These are phyloP conservation scores for Hesperia comma DNA, from an alignment of 2,888 invertebrate species.

Conservation along the genomic window DNA sequence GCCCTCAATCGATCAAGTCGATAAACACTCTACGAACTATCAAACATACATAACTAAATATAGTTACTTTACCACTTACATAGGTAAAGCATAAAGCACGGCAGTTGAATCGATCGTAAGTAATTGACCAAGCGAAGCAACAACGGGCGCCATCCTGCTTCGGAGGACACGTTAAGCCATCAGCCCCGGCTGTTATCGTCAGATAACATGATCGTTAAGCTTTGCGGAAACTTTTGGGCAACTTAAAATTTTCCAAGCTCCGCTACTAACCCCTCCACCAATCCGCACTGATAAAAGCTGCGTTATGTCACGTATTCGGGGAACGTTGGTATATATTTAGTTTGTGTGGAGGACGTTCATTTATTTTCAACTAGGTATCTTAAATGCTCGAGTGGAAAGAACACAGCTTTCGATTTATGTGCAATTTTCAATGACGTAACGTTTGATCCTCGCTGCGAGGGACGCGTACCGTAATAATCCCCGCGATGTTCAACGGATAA, in stretches of 20 bases:
- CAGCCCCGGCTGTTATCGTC: too few species aligned
- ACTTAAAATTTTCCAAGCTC: too few species aligned
- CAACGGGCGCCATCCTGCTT: too few species aligned
- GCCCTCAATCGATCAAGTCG: neutral
- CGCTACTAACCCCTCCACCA: too few species aligned
- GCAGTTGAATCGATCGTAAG: too few species aligned
- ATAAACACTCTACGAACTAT: neutral
- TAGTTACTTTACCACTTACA: too few species aligned
- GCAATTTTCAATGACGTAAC: constrained; percentile 44
- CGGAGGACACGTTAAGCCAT: too few species aligned
- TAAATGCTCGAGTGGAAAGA: constrained; percentile 26
- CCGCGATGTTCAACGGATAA: constrained; percentile 33
- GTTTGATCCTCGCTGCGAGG: constrained; percentile 40
- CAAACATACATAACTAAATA: neutral
- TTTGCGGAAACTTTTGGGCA: too few species aligned
- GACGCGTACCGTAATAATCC: constrained; percentile 40
- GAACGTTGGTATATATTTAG: constrained; percentile 15
- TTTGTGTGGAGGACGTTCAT: constrained; percentile 24
- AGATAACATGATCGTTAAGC: too few species aligned
- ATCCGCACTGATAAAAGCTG: neutral
- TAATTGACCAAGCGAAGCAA: too few species aligned
- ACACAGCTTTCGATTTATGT: constrained; percentile 40
- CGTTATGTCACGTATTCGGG: neutral
- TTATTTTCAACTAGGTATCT: constrained; percentile 29
- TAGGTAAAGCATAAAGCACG: too few species aligned